Conservation (phyloP, 2,797 vertebrate species). For the Lemur catta region DNA sequence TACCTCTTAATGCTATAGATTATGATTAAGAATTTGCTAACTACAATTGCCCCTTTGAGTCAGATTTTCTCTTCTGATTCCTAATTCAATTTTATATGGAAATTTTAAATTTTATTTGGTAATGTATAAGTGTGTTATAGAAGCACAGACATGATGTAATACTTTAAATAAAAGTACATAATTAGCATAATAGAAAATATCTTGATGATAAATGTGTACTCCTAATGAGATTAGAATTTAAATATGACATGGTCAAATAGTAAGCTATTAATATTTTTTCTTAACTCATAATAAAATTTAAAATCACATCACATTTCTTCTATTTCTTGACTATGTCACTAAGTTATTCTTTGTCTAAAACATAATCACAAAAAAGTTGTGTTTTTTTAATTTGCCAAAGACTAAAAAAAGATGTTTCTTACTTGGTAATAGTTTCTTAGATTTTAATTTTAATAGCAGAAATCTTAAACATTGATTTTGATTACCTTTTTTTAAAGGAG, state of each 20-base stretch:
- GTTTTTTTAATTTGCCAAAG: background rate
- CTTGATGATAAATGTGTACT: constrained; percentile 48
- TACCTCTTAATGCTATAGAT: constrained; percentile 9
- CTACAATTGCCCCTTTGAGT: constrained; percentile 50
- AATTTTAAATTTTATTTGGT: constrained; percentile 50
- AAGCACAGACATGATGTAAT: constrained; percentile 47
- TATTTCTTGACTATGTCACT: constrained; percentile 43
- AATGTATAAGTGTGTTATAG: constrained; percentile 2
- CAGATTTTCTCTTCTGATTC: constrained; percentile 34
- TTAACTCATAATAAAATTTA: background rate
- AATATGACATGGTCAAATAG: constrained; percentile 8
- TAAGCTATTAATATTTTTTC: background rate
- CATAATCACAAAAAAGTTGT: background rate
- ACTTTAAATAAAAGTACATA: constrained; percentile 48
- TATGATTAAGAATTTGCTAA: constrained; percentile 30
- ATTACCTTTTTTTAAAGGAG: background rate
- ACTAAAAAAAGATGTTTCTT: background rate
- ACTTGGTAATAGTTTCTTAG: background rate
- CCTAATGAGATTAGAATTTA: constrained; percentile 35
- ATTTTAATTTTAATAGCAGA: constrained; percentile 45
- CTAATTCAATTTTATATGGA: constrained; percentile 34
- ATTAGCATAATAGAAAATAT: constrained; percentile 50
- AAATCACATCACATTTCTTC: background rate
- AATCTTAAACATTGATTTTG: constrained; percentile 27
- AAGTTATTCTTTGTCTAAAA: constrained; percentile 23